A percentile compares a stretch with the other conserved stretches of the same genome.
These are phyloP conservation scores for Zaprionus kolodkinae DNA, from an alignment of 1,140 invertebrate genomes.

Conservation along the genomic window DNA sequence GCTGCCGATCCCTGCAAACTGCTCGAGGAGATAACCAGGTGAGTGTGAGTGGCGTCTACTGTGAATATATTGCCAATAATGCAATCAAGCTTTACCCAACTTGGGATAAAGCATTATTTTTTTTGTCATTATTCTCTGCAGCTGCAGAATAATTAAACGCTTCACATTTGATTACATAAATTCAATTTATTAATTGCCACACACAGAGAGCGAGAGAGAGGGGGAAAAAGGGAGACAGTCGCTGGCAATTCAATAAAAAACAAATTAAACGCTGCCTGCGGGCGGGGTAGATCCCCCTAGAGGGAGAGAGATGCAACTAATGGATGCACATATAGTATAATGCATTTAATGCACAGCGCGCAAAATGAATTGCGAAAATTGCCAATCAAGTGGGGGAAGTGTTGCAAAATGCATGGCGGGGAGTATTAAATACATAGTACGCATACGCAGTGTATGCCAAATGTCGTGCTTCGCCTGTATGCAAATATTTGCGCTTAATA, in stretches of 20 bases:
- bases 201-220: background rate
- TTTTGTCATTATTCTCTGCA: slow-evolving; percentile 7
- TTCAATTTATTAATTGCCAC: slow-evolving; percentile 77
- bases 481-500: slow-evolving; percentile 73
- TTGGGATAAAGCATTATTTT: background rate
- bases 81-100: slow-evolving; percentile 12
- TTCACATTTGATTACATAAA: slow-evolving; percentile 65
- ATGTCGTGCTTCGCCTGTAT: slow-evolving; percentile 44
- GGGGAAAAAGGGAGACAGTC: background rate
- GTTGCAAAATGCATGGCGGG: slow-evolving; percentile 26
- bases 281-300: slow-evolving; percentile 19
- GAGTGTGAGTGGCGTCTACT: slow-evolving; percentile 58
- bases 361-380: slow-evolving; percentile 33
- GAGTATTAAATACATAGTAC: background rate
- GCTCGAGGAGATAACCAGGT: slow-evolving; percentile 97
- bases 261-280: slow-evolving; percentile 62
- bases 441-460: slow-evolving; percentile 35
- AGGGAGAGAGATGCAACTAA: slow-evolving; percentile 50
- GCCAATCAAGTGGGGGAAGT: slow-evolving; percentile 39
- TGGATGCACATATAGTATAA: slow-evolving; percentile 65
- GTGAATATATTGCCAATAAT: slow-evolving; percentile 4
- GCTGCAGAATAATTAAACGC: slow-evolving; percentile 31
- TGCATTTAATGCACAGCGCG: slow-evolving; percentile 62
- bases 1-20: slow-evolving; percentile 98
- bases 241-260: slow-evolving; percentile 69